A percentile compares a stretch with the other conserved stretches of the same genome.
Conservation (phyloP, 1,140 invertebrate species). For the Achatina immaculata region DNA sequence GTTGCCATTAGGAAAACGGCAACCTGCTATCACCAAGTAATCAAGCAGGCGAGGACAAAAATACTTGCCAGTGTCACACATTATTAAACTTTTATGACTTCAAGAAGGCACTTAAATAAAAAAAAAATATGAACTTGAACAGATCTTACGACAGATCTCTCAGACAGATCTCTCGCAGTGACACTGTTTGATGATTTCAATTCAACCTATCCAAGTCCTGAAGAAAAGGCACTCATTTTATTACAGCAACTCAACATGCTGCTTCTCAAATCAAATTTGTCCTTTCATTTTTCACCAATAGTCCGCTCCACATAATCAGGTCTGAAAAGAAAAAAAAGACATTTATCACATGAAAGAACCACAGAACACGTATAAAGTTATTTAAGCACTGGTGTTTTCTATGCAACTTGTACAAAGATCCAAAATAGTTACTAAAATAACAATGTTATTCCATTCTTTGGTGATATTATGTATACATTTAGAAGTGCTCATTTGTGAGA, state of each 20-base stretch:
- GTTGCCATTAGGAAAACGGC: constrained; percentile 76
- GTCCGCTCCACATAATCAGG: background rate
- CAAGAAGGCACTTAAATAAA: constrained; percentile 2
- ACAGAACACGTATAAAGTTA: too few relatives aligned
- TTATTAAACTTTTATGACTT: background rate
- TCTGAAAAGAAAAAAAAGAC: background rate
- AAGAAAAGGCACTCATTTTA: constrained; percentile 40
- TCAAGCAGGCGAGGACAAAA: constrained; percentile 81
- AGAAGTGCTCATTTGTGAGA: too few relatives aligned
- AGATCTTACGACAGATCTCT: too few relatives aligned
- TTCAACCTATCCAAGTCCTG: constrained; percentile 14
- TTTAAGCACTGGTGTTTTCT: too few relatives aligned
- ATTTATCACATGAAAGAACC: too few relatives aligned
- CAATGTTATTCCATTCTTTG: too few relatives aligned
- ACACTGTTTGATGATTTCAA: background rate
- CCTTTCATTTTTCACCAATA: background rate
- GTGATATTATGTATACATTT: too few relatives aligned
- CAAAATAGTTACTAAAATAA: too few relatives aligned
- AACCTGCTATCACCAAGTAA: constrained; percentile 96
- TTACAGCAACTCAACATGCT: background rate
- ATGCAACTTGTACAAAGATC: too few relatives aligned
- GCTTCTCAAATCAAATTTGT: background rate
- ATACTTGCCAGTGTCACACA: constrained; percentile 68
- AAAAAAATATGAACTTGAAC: constrained; percentile 10
- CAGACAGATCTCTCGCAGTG: too few relatives aligned